These are phyloP conservation scores for Spialia ferax DNA, from an alignment of 2,888 invertebrate species.

Conservation along the genomic window DNA sequence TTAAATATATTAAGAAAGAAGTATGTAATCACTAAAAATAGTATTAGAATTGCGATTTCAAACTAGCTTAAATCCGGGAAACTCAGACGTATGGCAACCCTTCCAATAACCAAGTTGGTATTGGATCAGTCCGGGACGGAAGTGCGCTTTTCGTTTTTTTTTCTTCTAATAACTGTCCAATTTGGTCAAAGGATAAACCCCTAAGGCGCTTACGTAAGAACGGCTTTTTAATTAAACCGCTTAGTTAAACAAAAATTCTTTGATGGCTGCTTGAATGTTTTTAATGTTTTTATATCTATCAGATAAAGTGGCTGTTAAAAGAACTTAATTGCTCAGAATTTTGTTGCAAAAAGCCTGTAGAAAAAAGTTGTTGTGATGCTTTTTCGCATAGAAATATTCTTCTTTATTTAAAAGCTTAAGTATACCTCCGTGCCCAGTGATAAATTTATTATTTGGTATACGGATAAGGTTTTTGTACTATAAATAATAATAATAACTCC, in stretches of 20 bases:
- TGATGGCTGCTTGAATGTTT: not conserved
- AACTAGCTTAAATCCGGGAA: no score
- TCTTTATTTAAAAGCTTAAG: no score
- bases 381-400: no score
- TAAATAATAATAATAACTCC: no score
- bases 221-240: not conserved
- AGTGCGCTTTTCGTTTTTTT: slow-evolving; percentile 21
- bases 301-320: not conserved
- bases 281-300: not conserved
- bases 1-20: no score
- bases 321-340: no score
- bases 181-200: slow-evolving; percentile 43
- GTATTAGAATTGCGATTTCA: no score
- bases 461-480: not conserved
- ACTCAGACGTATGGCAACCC: slow-evolving; percentile 25
- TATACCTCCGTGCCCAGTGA: no score
- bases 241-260: not conserved
- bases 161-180: slow-evolving; percentile 38
- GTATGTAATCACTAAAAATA: no score
- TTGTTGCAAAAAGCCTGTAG: no score
- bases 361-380: no score
- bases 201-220: slow-evolving; percentile 12
- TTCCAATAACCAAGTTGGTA: slow-evolving; percentile 54
- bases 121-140: slow-evolving; percentile 47
- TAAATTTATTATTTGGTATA: not conserved